phyloP scores from a whole-genome alignment of 2,797 vertebrate genomes.

The Paramormyrops hopkinsi region DNA sequence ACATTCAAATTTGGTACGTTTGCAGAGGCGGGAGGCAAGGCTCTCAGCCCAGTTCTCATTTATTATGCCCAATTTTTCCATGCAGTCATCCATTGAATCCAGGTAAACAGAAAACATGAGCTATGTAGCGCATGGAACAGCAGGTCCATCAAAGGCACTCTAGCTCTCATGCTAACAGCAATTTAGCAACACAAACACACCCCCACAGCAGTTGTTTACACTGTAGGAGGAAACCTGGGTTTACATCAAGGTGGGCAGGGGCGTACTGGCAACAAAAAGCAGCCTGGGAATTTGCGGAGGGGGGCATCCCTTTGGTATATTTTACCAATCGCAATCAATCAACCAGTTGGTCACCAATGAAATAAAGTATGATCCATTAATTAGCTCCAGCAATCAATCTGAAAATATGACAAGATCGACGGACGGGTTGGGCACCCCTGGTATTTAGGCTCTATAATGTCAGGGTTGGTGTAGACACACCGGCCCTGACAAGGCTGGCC shows the following conservation, averaged over 20 bases:
- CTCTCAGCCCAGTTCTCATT: background rate
- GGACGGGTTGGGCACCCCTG: background rate
- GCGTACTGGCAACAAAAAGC: background rate
- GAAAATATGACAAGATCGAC: background rate
- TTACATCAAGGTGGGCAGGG: background rate
- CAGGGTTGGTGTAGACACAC: background rate
- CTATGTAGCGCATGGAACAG: background rate
- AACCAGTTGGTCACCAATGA: background rate
- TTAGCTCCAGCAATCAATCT: background rate
- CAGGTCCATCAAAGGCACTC: background rate
- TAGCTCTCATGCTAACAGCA: background rate
- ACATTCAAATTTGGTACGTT: background rate
- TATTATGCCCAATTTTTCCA: slow-evolving; percentile 23
- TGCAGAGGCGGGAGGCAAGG: background rate
- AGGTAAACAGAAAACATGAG: background rate
- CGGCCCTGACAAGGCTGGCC: background rate
- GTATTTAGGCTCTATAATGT: background rate
- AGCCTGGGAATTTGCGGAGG: background rate
- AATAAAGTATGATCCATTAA: background rate
- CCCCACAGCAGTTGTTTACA: background rate
- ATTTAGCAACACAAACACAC: background rate
- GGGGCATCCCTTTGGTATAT: background rate
- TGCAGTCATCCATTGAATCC: slow-evolving; percentile 21
- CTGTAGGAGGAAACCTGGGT: background rate
- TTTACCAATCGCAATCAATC: background rate